Percentiles rank a stretch among this genome's conserved stretches.
phyloP scores from a whole-genome alignment of 1,140 invertebrate species.

The Ostrea edulis region DNA sequence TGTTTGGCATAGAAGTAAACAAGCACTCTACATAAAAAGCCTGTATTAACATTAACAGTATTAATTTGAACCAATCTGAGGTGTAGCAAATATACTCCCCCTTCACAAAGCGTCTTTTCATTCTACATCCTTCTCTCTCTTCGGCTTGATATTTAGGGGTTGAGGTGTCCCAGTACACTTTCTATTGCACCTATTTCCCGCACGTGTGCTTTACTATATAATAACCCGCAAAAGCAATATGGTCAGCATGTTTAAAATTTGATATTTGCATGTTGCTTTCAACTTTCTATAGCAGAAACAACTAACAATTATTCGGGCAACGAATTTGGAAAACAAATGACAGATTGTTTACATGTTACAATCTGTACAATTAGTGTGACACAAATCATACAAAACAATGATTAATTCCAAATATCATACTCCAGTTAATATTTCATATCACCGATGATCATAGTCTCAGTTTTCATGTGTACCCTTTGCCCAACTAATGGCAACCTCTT shows the following conservation, averaged over 20 bases:
- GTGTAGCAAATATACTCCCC: conserved; percentile 1
- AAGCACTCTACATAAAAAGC: neutral
- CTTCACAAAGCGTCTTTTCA: neutral
- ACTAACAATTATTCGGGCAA: neutral
- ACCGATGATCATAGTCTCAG: neutral
- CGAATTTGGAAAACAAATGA: neutral
- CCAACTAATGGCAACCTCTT: neutral
- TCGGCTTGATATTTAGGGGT: neutral
- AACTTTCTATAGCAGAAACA: neutral
- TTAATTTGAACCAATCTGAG: neutral
- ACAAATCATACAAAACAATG: neutral
- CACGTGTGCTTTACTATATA: neutral
- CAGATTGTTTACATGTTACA: conserved; percentile 2
- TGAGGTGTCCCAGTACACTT: neutral
- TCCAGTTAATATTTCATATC: conserved; percentile 13
- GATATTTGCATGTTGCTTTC: conserved; percentile 1
- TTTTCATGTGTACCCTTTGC: conserved; percentile 19
- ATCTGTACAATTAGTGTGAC: conserved; percentile 18
- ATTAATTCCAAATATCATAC: conserved; percentile 17
- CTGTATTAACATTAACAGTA: neutral
- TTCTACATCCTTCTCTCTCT: neutral
- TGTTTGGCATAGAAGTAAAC: conserved; percentile 24
- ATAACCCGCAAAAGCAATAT: neutral
- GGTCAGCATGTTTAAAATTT: conserved; percentile 26
- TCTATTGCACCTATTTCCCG: neutral